These are phyloP conservation scores for Punctoribates punctum DNA, from an alignment of 2,888 invertebrate genomes.

Conservation along the genomic window DNA sequence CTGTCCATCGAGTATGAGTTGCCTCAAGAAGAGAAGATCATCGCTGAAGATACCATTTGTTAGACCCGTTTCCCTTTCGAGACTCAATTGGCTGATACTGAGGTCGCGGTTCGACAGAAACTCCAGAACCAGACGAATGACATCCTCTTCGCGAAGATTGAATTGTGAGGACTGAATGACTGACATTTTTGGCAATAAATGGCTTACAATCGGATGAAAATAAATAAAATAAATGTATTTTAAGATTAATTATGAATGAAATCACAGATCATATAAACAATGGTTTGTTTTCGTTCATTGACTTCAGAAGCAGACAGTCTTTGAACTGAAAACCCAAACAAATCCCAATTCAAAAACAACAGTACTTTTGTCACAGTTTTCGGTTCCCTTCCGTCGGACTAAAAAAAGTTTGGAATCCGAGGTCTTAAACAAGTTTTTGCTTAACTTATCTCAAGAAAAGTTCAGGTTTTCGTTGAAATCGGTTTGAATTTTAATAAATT, in stretches of 20 bases:
- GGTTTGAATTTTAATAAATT: conserved; percentile 8
- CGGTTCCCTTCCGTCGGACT: too few relatives aligned
- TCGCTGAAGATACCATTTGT: conserved; percentile 90
- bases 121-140: conserved; percentile 76
- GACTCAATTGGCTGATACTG: conserved; percentile 78
- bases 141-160: conserved; percentile 80
- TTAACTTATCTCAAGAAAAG: neutral
- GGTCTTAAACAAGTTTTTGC: too few relatives aligned
- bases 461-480: neutral
- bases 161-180: conserved; percentile 56
- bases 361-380: neutral
- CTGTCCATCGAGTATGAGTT: conserved; percentile 92
- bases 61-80: conserved; percentile 91
- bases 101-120: conserved; percentile 83
- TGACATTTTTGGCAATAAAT: neutral
- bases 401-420: too few relatives aligned
- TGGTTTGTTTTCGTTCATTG: conserved; percentile 17
- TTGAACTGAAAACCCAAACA: neutral
- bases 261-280: neutral
- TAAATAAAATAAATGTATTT: neutral
- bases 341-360: neutral
- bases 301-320: neutral
- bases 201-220: neutral
- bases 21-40: conserved; percentile 86
- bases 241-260: neutral